phyloP scores from a whole-genome alignment of 2,113 vertebrate species.

The Tachuris rubrigastra region DNA sequence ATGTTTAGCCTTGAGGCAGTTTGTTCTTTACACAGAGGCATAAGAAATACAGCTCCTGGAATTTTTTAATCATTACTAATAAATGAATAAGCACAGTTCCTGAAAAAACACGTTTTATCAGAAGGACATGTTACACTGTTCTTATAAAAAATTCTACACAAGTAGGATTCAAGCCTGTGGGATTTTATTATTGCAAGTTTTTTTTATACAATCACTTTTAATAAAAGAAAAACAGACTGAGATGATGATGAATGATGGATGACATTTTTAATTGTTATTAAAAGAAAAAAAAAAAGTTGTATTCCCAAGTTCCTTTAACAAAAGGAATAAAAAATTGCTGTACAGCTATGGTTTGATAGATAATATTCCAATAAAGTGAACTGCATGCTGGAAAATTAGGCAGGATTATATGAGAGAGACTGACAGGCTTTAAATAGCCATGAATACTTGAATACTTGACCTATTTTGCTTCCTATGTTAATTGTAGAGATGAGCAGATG shows the following conservation, averaged over 20 bases:
- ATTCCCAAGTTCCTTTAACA: conserved; percentile 3
- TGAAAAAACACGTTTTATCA: conserved; percentile 23
- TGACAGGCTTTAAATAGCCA: not conserved
- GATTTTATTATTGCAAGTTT: conserved; percentile 16
- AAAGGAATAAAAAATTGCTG: not conserved
- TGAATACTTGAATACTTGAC: conserved; percentile 2
- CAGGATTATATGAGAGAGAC: not conserved
- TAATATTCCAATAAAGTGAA: conserved; percentile 11
- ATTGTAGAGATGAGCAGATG: not conserved
- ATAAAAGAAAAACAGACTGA: conserved; percentile 32
- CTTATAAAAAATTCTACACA: conserved; percentile 68
- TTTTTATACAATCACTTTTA: conserved; percentile 42
- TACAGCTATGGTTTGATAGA: not conserved
- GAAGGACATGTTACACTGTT: conserved; percentile 36
- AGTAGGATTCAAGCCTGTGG: conserved; percentile 35
- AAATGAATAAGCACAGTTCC: conserved; percentile 52
- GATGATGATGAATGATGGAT: conserved; percentile 52
- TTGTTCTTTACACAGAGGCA: conserved; percentile 52
- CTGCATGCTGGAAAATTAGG: not conserved
- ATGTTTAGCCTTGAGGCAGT: conserved; percentile 60
- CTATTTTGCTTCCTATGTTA: not conserved
- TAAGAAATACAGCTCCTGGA: conserved; percentile 56
- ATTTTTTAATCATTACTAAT: conserved; percentile 60
- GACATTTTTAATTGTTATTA: conserved; percentile 60
- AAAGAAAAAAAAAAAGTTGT: conserved; percentile 21